phyloP scores from a whole-genome alignment of 2,888 invertebrate species.

The Meteorus cinctellus region DNA sequence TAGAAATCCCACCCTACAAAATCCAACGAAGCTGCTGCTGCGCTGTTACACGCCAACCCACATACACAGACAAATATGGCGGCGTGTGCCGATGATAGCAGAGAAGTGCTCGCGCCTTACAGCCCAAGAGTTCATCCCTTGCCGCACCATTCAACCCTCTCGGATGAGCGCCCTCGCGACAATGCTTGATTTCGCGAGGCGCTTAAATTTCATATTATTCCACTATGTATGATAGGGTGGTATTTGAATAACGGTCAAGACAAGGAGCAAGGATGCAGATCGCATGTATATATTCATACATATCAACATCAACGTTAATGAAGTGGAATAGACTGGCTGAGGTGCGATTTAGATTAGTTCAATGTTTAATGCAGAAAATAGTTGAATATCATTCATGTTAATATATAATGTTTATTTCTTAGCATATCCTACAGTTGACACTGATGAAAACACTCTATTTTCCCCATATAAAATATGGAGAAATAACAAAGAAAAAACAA shows the following conservation, averaged over 20 bases:
- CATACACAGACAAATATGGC: conserved; percentile 65
- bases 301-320: conserved; percentile 37
- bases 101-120: conserved; percentile 54
- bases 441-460: too few relatives aligned
- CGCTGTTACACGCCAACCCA: conserved; percentile 53
- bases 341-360: not conserved
- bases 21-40: conserved; percentile 52
- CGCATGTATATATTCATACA: not conserved
- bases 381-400: not conserved
- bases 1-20: conserved; percentile 59
- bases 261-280: conserved; percentile 20
- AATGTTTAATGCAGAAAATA: conserved; percentile 9
- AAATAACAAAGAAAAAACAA: not conserved
- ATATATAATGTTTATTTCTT: not conserved
- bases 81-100: conserved; percentile 48
- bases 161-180: conserved; percentile 57
- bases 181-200: conserved; percentile 56
- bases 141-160: conserved; percentile 61
- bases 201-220: conserved; percentile 42
- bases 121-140: conserved; percentile 44
- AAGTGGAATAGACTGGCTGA: conserved; percentile 28
- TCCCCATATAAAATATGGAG: not conserved
- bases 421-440: not conserved
- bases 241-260: conserved; percentile 41
- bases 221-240: conserved; percentile 10